A percentile compares a stretch with the other conserved stretches of the same genome.
phyloP scores from a whole-genome alignment of 1,140 invertebrate genomes.

The Myzus persicae region DNA sequence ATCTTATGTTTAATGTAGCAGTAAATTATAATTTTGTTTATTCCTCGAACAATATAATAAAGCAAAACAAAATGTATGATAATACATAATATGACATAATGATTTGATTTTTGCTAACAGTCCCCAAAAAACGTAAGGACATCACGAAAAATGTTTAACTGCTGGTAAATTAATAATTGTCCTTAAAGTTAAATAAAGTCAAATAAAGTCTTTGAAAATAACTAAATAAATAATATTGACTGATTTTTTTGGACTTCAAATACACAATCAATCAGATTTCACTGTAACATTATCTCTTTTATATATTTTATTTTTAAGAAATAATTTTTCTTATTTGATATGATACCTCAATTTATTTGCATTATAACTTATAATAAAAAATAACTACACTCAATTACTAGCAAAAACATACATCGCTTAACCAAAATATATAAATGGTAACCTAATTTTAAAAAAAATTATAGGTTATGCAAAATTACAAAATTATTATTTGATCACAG shows the following conservation, averaged over 20 bases:
- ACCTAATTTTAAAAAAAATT: slow-evolving; percentile 32
- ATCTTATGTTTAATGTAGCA: not conserved
- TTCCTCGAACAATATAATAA: not conserved
- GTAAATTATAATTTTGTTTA: not conserved
- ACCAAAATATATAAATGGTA: slow-evolving; percentile 2
- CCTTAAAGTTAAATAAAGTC: not conserved
- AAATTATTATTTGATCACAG: slow-evolving; percentile 38
- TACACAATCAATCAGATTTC: not conserved
- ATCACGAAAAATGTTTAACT: not conserved
- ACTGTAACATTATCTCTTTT: not conserved
- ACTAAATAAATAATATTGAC: not conserved
- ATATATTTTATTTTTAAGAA: not conserved
- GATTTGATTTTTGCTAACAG: not conserved
- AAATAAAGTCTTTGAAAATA: not conserved
- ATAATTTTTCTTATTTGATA: not conserved
- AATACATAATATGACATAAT: not conserved
- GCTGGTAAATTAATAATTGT: not conserved
- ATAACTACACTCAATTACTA: not conserved
- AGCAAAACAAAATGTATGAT: not conserved
- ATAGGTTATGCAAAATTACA: not conserved
- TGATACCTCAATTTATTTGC: not conserved
- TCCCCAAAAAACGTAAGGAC: not conserved
- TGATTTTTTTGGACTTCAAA: not conserved
- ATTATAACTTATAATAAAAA: not conserved
- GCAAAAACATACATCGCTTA: slow-evolving; percentile 19